Base-by-base conservation (phyloP, 2,113 vertebrate species). In the Fukomys damarensis region DNA sequence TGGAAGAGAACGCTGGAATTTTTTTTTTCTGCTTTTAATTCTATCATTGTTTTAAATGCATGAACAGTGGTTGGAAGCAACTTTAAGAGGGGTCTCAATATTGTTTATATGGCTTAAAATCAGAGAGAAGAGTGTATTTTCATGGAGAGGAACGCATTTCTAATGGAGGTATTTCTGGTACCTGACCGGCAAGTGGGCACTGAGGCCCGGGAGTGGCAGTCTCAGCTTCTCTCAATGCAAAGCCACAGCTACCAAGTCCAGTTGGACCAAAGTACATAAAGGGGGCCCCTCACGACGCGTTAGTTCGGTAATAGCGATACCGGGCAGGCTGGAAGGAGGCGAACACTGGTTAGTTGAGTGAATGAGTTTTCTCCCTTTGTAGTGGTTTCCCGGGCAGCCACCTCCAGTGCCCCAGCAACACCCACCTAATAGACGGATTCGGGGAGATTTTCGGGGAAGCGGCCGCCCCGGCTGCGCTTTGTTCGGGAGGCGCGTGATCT, bases 361-460 rank as follows among this genome's bases (percentile, higher is more conserved):
- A 52, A 9, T 0, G 65, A 16, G 7, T 30, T 41, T n/a, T 93
- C 80, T 72, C 43, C 28, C 41, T 82, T 20, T 12, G 24, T 35
- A 9, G 58, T 11, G 32, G 41, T 22, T 49, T 70, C 54, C 35
- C 66, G 6, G 4, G 5, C 3, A 24, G 59, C 61, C 26, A 35
- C 66, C 35, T 17, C 7, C 38, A 30, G 0, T 1, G 70, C 56
- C 83, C 68, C 79, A 22, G 41, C 58, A 1, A 49, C 20, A 11
- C 46, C 0, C 26, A 79, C 61, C 74, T 4, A 58, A 26, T 0
- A 24, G 4, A 3, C 32, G 28, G 46, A 28, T 4, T 49, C 5
- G 0, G 19, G 12, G 38, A 56, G 16, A 22, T 0, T 22, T 0
- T 10, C 17, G 9, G 0, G 7, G 0, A 46, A 5, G 20, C 19